Conservation (phyloP, 2,888 invertebrate genomes). For the Cataglyphis cursor region DNA sequence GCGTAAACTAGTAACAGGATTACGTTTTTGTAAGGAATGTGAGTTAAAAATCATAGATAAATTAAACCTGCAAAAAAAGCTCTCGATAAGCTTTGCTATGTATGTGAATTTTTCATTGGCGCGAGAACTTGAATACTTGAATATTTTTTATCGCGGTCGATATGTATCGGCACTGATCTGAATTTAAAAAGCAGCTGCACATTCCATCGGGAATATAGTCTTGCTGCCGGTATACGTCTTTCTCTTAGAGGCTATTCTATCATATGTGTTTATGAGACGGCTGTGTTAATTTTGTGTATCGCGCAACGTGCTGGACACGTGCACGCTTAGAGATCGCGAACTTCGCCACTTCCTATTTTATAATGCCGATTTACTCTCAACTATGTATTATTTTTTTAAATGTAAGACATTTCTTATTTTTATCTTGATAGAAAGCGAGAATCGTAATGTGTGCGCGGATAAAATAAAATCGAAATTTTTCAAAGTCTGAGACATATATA, state of each 20-base stretch:
- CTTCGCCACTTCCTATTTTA: constrained; percentile 3
- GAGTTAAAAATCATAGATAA: neutral
- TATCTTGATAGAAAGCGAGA: neutral
- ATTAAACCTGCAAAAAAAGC: neutral
- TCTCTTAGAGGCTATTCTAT: neutral
- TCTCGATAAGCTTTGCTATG: neutral
- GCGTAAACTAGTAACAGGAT: neutral
- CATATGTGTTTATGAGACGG: constrained; percentile 10
- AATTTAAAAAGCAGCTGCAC: constrained; percentile 28
- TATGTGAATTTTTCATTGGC: neutral
- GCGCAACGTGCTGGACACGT: constrained; percentile 32
- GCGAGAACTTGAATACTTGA: neutral
- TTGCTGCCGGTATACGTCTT: neutral
- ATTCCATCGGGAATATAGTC: constrained; percentile 15
- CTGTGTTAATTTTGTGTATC: constrained; percentile 46
- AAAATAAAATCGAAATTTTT: neutral
- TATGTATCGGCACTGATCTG: neutral
- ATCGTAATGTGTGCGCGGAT: neutral
- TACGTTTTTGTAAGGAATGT: neutral
- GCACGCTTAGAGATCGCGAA: neutral
- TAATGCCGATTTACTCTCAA: neutral
- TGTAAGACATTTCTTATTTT: neutral
- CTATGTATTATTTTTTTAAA: constrained; percentile 22
- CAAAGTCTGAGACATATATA: neutral
- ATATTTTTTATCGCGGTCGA: neutral